A percentile compares a stretch with the other conserved stretches of the same genome.
These are phyloP conservation scores for Agonopterix alstromeriana DNA, from an alignment of 2,888 invertebrate species.

Conservation along the genomic window DNA sequence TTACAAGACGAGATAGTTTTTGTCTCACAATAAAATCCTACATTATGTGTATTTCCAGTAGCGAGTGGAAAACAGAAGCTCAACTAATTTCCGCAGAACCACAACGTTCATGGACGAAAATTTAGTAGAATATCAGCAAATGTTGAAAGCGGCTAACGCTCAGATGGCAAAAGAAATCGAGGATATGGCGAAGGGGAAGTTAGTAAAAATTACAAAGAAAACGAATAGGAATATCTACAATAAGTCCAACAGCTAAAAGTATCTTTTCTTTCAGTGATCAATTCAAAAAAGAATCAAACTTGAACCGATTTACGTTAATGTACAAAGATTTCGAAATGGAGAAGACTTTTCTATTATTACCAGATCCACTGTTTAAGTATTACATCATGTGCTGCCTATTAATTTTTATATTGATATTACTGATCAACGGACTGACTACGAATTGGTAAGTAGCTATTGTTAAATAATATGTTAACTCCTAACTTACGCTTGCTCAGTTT, in stretches of 20 bases:
- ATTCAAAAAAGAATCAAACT: slow-evolving; percentile 77
- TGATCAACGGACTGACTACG: slow-evolving; percentile 58
- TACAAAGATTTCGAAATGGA: slow-evolving; percentile 78
- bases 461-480: background rate
- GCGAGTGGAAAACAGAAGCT: slow-evolving; percentile 64
- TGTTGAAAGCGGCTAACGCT: slow-evolving; percentile 81
- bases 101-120: slow-evolving; percentile 84
- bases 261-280: slow-evolving; percentile 77
- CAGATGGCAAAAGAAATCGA: slow-evolving; percentile 89
- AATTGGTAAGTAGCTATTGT: slow-evolving; percentile 39
- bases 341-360: slow-evolving; percentile 82
- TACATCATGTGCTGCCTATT: slow-evolving; percentile 69
- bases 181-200: slow-evolving; percentile 89
- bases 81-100: slow-evolving; percentile 57
- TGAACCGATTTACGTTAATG: slow-evolving; percentile 69
- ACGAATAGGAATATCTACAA: background rate
- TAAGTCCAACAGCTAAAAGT: no score
- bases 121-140: slow-evolving; percentile 79
- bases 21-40: background rate
- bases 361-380: slow-evolving; percentile 91
- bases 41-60: slow-evolving; percentile 40
- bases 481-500: background rate
- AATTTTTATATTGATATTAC: slow-evolving; percentile 44
- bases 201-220: slow-evolving; percentile 18
- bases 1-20: no score